Evolutionary conservation across 92 coral and sea anemone species (phyloP), one percentile per base, ranked within the genome.

Genomic region (Heteractis magnifica): DNA sequence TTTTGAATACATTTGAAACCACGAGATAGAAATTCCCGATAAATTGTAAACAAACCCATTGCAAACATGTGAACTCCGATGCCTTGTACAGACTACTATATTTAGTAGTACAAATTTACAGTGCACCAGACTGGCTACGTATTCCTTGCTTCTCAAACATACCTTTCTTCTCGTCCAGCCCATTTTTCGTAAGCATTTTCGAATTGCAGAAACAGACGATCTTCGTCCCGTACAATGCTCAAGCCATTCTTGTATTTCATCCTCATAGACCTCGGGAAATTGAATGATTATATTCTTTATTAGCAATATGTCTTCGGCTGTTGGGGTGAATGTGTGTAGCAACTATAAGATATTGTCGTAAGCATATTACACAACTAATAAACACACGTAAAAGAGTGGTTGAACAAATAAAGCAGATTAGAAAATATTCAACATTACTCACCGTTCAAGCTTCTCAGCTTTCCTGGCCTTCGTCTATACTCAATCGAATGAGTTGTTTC

Each of bases 261-360:
- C 72, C 48, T 48, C 44, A 16, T 6, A 78, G 13, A 78, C 13
- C 7, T 78, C 82, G 14, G 82, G 82, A 62, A 19, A 56, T 56
- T 78, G 82, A 4, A 10, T 72, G 10, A 78, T 59, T 10, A 78
- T 21, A 5, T 20, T 13, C 12, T 60, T 78, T n/a, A 79, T 19
- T 0, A 79, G 55, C 8, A 79, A 50, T 4, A 79, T 55, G 6
- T 79, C 75, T 79, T 50, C 75, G 19, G 75, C 83, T 79, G 56
- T 13, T 62, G 11, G n/a, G n/a, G 4, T n/a, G 52, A 79, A 79
- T 10, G 68, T 16, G n/a, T 4, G n/a, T 16, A 60, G 68, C 19
- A 4, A 11, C 4, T 60, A 60, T 60, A 4, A 60, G 68, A 16
- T 8, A 7, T 16, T 8, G 19, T 60, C 12, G 4, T 53, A 6